phyloP scores from a whole-genome alignment of 1,140 invertebrate species.

The Portunus trituberculatus region DNA sequence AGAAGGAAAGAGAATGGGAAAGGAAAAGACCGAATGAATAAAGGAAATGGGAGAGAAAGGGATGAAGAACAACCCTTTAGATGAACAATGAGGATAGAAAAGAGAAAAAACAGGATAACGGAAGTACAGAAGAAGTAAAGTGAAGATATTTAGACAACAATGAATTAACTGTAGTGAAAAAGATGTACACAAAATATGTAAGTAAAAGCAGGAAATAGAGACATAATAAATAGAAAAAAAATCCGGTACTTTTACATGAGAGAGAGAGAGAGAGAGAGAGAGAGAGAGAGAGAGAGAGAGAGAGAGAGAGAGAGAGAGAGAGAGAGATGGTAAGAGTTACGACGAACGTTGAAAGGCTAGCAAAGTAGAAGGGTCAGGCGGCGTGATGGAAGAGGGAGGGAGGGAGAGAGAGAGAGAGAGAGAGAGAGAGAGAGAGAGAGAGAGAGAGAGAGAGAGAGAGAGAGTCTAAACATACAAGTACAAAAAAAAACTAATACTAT shows the following conservation, averaged over 20 bases:
- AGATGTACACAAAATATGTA: not conserved
- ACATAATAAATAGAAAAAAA: not conserved
- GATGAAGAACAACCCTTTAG: no score
- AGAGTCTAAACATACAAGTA: not conserved
- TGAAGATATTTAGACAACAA: not conserved
- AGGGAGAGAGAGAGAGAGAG: not conserved
- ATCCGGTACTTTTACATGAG: not conserved
- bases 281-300: conserved; percentile 36
- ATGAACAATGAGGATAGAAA: no score
- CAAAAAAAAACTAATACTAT: no score
- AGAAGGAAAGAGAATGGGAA: no score
- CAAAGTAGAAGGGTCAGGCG: conserved; percentile 37
- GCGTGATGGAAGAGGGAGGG: not conserved
- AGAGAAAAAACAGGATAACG: not conserved
- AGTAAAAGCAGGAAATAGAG: not conserved
- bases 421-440: not conserved
- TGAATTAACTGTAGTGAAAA: no score
- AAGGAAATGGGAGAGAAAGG: not conserved
- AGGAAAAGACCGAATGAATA: not conserved
- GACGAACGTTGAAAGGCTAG: conserved; percentile 17
- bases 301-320: conserved; percentile 41
- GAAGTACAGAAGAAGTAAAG: not conserved
- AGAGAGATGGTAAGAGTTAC: conserved; percentile 30
- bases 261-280: conserved; percentile 5
- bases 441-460: not conserved